Evolutionary conservation across 2,797 vertebrate genomes (phyloP).

Genomic region (Heterohyrax brucei): DNA sequence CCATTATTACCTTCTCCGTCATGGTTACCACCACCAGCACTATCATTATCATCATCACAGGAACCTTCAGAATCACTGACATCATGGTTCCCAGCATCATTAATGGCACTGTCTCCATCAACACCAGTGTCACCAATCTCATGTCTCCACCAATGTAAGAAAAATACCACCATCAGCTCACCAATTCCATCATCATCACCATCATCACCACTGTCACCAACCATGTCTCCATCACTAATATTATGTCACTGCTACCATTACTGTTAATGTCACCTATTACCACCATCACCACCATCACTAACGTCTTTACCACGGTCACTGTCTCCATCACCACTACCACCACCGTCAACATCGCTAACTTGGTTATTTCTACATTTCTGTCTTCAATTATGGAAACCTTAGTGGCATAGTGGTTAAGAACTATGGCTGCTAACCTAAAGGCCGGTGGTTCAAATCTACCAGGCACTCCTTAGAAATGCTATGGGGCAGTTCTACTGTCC

Average conservation of each 20-base stretch:
- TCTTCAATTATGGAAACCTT: not conserved
- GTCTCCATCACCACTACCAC: not conserved
- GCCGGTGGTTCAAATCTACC: too few relatives aligned
- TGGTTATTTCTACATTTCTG: not conserved
- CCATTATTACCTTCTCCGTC: not conserved
- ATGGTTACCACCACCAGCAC: not conserved
- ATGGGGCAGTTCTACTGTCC: too few relatives aligned
- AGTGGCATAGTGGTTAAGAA: too few relatives aligned
- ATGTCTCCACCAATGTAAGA: not conserved
- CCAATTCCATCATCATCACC: not conserved
- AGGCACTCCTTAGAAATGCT: too few relatives aligned
- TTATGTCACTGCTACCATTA: not conserved
- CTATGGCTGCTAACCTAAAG: too few relatives aligned
- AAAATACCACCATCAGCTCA: not conserved
- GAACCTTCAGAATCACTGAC: not conserved
- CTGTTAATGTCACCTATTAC: not conserved
- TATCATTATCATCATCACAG: not conserved
- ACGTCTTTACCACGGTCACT: not conserved
- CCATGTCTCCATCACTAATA: not conserved
- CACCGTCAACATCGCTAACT: not conserved
- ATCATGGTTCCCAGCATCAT: not conserved
- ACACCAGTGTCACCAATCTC: not conserved
- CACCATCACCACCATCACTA: not conserved
- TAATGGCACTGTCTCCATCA: not conserved
- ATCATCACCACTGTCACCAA: not conserved